These are phyloP conservation scores for Phymanthus crucifer DNA, from an alignment of 92 coral and sea anemone species.

Conservation along the genomic window DNA sequence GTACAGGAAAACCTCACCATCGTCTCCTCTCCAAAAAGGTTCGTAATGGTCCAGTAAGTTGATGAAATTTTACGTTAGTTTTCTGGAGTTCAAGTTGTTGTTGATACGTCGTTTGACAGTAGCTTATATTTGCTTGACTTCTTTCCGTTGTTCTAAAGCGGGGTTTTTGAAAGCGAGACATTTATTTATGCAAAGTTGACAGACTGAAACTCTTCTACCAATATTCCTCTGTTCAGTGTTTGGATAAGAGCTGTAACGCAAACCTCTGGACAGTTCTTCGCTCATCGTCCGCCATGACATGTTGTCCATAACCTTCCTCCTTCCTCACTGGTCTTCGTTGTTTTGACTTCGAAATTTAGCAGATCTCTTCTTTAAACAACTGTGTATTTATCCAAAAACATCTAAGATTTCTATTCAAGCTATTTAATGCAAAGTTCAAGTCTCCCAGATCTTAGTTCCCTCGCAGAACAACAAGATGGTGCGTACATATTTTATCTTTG, in stretches of 20 bases:
- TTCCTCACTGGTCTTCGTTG: not conserved
- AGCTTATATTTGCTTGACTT: conserved; percentile 22
- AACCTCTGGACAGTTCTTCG: not conserved
- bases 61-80: not conserved
- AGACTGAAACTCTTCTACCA: conserved; percentile 17
- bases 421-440: not conserved
- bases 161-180: conserved; percentile 65
- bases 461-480: conserved; percentile 8
- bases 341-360: not conserved
- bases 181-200: conserved; percentile 40
- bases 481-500: not conserved
- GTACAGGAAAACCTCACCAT: conserved; percentile 24
- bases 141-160: conserved; percentile 44
- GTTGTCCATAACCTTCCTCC: not conserved
- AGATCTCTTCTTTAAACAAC: not conserved
- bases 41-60: conserved; percentile 3
- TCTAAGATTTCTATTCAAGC: not conserved
- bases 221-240: not conserved
- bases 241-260: not conserved
- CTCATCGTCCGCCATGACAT: not conserved
- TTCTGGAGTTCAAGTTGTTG: not conserved
- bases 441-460: conserved; percentile 12
- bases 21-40: conserved; percentile 25
- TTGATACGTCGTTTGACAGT: conserved; percentile 11
- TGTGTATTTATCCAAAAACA: not conserved